Evolutionary conservation across 2,888 invertebrate genomes (phyloP), one percentile per base, ranked within the genome.

Genomic region (Chymomyza procnemis): DNA sequence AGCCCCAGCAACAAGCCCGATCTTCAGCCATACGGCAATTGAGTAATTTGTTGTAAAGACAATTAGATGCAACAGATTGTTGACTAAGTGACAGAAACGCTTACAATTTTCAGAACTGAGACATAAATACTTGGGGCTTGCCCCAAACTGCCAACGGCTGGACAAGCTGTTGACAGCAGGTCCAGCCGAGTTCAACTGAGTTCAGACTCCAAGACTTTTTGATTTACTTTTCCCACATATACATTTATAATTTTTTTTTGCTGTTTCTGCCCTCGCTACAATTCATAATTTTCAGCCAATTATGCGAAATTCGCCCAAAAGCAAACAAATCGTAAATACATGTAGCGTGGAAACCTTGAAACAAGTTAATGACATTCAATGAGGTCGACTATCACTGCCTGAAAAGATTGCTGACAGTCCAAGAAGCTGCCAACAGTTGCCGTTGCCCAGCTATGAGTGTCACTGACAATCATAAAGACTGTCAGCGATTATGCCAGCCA

Each of bases 291-390:
- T 75, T 57, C 67, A 66, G 78, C 65, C 80, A 80, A 83, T 80
- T 80, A 80, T 80, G 83, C 78, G 80, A 65, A 83, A 83, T 80
- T 80, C 80, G 80, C 74, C 55, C 22, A n/a, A 56, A n/a, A 54
- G 19, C 54, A 48, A 50, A 16, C 60, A 21, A 21, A 21, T 22
- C 19, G 4, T 18, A 19, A 21, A 19, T 54, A 81, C 75, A 80
- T 71, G 34, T 41, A 12, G 34, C 22, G 19, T n/a, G 14, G 84
- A 80, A 26, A 85, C 83, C 85, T 87, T 85, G 87, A 76, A 69
- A 75, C 76, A 58, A 79, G 85, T 83, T 87, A 85, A 85, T 87
- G 88, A 76, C 88, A 84, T 86, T 84, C 83, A 87, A 87, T 84
- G 83, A 78, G 87, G 88, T 86, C 87, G 83, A 70, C 62, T 62